These are phyloP conservation scores for Thymelicus acteon DNA, from an alignment of 2,888 invertebrate species.

Conservation along the genomic window DNA sequence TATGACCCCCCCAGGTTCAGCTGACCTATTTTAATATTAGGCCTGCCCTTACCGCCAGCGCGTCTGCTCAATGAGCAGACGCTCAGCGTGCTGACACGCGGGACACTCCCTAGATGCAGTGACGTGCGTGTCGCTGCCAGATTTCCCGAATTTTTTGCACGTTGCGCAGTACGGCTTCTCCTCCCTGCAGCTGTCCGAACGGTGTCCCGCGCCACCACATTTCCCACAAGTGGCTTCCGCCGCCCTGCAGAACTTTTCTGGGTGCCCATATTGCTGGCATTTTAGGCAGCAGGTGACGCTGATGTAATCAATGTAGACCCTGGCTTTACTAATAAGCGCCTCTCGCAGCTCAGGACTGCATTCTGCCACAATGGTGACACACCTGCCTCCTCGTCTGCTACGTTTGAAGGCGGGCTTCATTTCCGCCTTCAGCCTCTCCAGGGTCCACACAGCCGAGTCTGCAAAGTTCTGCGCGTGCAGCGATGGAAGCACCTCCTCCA, in stretches of 20 bases:
- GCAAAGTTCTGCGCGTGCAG: no score
- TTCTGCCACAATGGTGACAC: no score
- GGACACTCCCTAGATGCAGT: no score
- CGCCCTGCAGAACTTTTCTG: neutral
- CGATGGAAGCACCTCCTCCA: no score
- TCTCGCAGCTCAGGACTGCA: neutral
- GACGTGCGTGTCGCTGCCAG: neutral
- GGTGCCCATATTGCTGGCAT: neutral
- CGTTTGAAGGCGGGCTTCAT: no score
- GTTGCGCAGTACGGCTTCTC: neutral
- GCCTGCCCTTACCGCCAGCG: constrained; percentile 4
- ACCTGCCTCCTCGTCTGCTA: no score
- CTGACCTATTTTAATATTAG: neutral
- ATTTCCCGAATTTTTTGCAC: neutral
- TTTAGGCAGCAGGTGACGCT: neutral
- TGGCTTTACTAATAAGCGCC: neutral
- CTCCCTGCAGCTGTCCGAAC: neutral
- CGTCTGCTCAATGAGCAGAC: constrained; percentile 2
- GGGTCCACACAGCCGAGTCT: no score
- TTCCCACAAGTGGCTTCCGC: neutral
- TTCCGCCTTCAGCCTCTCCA: no score
- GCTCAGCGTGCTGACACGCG: neutral
- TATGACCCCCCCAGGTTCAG: neutral
- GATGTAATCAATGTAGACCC: neutral
- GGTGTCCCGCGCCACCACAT: neutral